Conservation (phyloP, 2,888 invertebrate species). For the Monoplex corrugatus region DNA sequence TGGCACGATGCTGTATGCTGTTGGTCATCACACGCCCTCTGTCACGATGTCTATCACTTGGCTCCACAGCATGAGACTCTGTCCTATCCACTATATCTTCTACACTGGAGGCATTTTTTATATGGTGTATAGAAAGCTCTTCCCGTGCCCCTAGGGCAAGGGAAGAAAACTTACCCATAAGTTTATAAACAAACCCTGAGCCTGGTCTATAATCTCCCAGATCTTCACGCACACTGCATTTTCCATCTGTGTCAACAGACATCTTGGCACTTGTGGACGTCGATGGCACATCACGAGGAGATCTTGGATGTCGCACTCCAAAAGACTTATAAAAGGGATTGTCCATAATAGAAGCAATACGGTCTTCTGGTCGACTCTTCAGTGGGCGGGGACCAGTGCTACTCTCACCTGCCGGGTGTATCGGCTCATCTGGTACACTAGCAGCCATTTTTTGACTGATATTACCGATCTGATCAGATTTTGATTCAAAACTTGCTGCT, state of each 20-base stretch:
- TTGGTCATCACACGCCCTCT: neutral
- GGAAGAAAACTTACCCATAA: constrained; percentile 71
- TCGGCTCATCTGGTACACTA: constrained; percentile 9
- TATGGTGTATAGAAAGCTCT: constrained; percentile 49
- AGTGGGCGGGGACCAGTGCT: constrained; percentile 38
- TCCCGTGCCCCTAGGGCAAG: constrained; percentile 55
- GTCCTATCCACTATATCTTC: constrained; percentile 61
- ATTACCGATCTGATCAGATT: neutral
- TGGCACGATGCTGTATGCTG: constrained; percentile 40
- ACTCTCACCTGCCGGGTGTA: constrained; percentile 6
- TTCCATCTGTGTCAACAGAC: neutral
- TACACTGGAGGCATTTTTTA: constrained; percentile 70
- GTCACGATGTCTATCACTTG: constrained; percentile 9
- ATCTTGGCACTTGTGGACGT: constrained; percentile 5
- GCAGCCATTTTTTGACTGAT: constrained; percentile 39
- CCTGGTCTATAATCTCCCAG: constrained; percentile 74
- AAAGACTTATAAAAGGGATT: constrained; percentile 61
- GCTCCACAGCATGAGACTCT: constrained; percentile 34
- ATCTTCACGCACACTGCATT: constrained; percentile 55
- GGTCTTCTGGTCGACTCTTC: constrained; percentile 51
- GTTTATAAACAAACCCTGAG: constrained; percentile 78
- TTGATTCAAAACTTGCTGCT: neutral
- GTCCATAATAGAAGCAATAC: constrained; percentile 58
- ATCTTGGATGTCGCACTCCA: constrained; percentile 52
- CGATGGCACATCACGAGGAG: constrained; percentile 39